A percentile compares a stretch with the other conserved stretches of the same genome.
Conservation (phyloP, 2,797 vertebrate species). For the Pteronotus mesoamericanus region DNA sequence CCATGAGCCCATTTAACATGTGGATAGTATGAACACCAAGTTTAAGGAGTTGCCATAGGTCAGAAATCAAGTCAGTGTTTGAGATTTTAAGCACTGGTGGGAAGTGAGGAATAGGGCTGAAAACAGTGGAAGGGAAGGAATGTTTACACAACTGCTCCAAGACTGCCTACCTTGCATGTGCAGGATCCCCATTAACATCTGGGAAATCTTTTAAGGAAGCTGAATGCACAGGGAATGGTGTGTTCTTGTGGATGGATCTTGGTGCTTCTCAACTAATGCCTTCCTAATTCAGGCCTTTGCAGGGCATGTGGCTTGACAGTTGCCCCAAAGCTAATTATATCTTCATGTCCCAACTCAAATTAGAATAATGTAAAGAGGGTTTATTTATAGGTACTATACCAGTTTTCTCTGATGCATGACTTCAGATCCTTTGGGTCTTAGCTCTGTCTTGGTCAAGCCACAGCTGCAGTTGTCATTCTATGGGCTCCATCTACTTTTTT, state of each 20-base stretch:
- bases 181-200: not conserved
- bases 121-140: not conserved
- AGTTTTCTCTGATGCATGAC: not conserved
- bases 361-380: not conserved
- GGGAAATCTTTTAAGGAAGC: not conserved
- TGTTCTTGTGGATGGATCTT: not conserved
- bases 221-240: not conserved
- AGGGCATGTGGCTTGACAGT: not conserved
- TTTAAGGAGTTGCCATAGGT: not conserved
- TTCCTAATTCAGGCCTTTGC: not conserved
- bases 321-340: not conserved
- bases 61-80: not conserved
- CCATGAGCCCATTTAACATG: not conserved
- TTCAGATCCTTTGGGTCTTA: not conserved
- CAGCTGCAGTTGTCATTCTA: not conserved
- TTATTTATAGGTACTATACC: not conserved
- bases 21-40: not conserved
- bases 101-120: not conserved
- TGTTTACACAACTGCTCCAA: not conserved
- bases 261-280: not conserved
- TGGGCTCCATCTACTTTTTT: not conserved
- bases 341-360: not conserved
- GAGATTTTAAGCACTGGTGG: not conserved
- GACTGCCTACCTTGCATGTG: too few species aligned
- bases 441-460: not conserved